A percentile compares a stretch with the other conserved stretches of the same genome.
Evolutionary conservation across 1,140 invertebrate species (phyloP).

Genomic region (Micrasema minimum): DNA sequence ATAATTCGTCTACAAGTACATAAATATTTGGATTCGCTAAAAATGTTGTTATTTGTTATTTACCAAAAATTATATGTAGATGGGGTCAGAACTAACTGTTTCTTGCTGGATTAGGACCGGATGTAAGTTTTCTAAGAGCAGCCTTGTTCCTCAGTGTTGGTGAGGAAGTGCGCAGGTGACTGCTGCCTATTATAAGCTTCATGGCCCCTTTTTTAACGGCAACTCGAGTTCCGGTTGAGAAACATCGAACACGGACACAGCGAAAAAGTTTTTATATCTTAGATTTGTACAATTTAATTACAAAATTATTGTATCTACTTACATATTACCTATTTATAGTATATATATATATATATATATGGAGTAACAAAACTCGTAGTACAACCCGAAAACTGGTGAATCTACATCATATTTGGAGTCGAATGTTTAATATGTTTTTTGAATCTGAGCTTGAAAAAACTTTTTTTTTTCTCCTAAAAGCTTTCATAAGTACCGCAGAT

Average conservation of each 20-base stretch:
- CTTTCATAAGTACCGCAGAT: too few relatives aligned
- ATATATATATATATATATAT: too few relatives aligned
- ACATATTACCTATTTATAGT: too few relatives aligned
- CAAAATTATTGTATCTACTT: too few relatives aligned
- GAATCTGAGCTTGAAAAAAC: too few relatives aligned
- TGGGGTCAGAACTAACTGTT: background rate
- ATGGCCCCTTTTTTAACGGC: constrained; percentile 36
- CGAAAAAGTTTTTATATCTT: too few relatives aligned
- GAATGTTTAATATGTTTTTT: too few relatives aligned
- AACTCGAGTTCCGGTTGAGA: constrained; percentile 21
- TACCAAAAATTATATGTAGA: background rate
- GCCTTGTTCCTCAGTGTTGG: constrained; percentile 18
- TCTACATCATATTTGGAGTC: too few relatives aligned
- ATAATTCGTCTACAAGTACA: background rate
- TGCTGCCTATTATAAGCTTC: constrained; percentile 30
- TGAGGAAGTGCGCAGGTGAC: constrained; percentile 49
- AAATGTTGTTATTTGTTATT: background rate
- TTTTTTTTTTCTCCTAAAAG: too few relatives aligned
- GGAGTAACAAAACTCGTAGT: too few relatives aligned
- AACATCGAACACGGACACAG: background rate
- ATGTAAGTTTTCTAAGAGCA: constrained; percentile 42
- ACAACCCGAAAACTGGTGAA: too few relatives aligned
- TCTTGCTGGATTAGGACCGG: constrained; percentile 17
- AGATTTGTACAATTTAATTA: too few relatives aligned
- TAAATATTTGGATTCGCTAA: background rate